Evolutionary conservation across 2,113 vertebrate genomes (phyloP), one percentile per base, ranked within the genome.

Genomic region (Hippopotamus amphibius): DNA sequence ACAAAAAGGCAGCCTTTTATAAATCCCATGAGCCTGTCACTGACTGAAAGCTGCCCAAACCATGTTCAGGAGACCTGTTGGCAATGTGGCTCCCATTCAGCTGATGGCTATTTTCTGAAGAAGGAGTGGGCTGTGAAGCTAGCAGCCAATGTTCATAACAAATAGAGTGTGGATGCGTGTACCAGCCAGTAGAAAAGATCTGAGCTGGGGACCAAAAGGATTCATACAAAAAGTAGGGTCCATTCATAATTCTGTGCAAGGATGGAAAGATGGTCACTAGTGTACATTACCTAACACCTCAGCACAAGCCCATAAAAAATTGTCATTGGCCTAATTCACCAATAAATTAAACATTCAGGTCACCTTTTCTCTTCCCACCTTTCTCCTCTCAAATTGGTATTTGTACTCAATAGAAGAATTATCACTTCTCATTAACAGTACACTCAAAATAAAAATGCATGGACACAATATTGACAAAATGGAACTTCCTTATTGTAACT

Each of bases 121-220:
- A 33, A 66, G 16, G 33, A 33, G 17, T 26, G 1, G 50, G 19
- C 28, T 43, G 2, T 57, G 74, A 3, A 65, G 43, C 43, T 6
- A 1, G 16, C 46, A 79, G 43, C 59, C 59, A 48, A 77, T 14
- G 41, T 11, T 79, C 24, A 0, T 37, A 5, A 17, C 72, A 30
- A 48, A 28, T 12, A 24, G 3, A 12, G 61, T 17, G 0, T 4
- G 26, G 17, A 41, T 0, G 43, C 43, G 10, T 21, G 2, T 15
- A 46, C 22, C 41, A 12, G 41, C 15, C 9, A 30, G 26, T 7
- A 63, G 26, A 46, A 53, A 50, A n/a, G 57, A 30, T 46, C 57
- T 63, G 57, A 63, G 59, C 57, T 30, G 72, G 72, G 17, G 43
- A 76, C 26, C 0, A 1, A 50, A 30, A 76, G 26, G 43, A 76